Evolutionary conservation across 2,888 invertebrate species (phyloP).

Genomic region (Eumacrocentrus americanus): DNA sequence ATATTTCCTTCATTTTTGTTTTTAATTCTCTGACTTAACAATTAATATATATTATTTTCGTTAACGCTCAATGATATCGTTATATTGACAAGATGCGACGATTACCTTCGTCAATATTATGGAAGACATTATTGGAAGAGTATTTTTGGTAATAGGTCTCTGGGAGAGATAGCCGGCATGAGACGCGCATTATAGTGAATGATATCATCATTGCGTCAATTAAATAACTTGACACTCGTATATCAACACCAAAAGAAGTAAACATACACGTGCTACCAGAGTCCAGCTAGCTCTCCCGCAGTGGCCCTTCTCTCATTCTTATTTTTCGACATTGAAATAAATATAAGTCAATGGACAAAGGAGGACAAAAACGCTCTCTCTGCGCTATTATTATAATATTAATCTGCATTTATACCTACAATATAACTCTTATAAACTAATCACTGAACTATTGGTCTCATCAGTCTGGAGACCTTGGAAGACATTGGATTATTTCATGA

Average conservation of each 20-base stretch:
- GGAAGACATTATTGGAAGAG: slow-evolving; percentile 32
- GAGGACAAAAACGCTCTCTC: neutral
- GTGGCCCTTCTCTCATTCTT: no score
- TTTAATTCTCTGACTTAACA: slow-evolving; percentile 32
- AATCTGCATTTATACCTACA: slow-evolving; percentile 25
- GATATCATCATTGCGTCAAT: no score
- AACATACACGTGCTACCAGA: no score
- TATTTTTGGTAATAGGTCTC: slow-evolving; percentile 26
- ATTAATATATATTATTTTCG: slow-evolving; percentile 31
- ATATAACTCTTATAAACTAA: slow-evolving; percentile 21
- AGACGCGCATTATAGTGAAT: no score
- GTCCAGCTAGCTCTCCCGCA: no score
- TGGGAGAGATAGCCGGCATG: no score
- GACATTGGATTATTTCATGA: slow-evolving; percentile 48
- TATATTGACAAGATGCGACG: slow-evolving; percentile 19
- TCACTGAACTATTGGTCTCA: slow-evolving; percentile 33
- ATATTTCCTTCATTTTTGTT: slow-evolving; percentile 24
- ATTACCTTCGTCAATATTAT: slow-evolving; percentile 16
- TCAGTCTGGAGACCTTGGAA: slow-evolving; percentile 54
- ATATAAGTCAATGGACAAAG: neutral
- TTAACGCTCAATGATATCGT: slow-evolving; percentile 29
- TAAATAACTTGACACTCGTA: no score
- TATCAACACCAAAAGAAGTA: no score
- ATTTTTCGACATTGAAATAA: neutral
- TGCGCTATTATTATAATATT: slow-evolving; percentile 15